Evolutionary conservation across 2,113 vertebrate genomes (phyloP).

Genomic region (Ahaetulla prasina): DNA sequence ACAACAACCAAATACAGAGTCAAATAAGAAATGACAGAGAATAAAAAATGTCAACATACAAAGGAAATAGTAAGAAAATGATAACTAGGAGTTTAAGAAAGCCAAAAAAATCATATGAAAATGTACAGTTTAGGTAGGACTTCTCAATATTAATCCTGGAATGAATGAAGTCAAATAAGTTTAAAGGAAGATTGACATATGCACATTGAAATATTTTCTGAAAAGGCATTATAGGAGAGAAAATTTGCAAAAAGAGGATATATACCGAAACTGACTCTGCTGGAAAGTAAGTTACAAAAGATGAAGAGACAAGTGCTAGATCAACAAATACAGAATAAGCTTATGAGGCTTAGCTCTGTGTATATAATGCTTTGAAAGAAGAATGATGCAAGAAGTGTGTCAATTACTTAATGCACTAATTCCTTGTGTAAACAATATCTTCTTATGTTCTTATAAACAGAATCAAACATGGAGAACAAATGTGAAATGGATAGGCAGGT

Average conservation of each 20-base stretch:
- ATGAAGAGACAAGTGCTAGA: not conserved
- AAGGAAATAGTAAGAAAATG: not conserved
- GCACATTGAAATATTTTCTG: not conserved
- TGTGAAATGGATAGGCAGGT: not conserved
- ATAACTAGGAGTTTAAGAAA: not conserved
- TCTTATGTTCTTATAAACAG: not conserved
- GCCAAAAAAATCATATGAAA: not conserved
- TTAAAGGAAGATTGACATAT: not conserved
- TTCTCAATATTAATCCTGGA: not conserved
- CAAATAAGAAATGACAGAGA: not conserved
- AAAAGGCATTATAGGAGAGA: not conserved
- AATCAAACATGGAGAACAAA: not conserved
- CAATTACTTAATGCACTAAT: not conserved
- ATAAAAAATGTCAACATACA: not conserved
- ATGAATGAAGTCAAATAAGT: not conserved
- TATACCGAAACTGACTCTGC: not conserved
- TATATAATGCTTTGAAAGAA: not conserved
- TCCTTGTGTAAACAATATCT: not conserved
- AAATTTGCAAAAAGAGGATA: not conserved
- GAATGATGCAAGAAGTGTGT: not conserved
- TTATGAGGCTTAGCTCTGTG: not conserved
- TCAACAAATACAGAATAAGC: not conserved
- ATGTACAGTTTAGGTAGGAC: not conserved
- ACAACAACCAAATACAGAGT: not conserved
- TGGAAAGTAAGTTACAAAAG: not conserved